Evolutionary conservation across 2,888 invertebrate species (phyloP).

Genomic region (Mayetiola destructor): DNA sequence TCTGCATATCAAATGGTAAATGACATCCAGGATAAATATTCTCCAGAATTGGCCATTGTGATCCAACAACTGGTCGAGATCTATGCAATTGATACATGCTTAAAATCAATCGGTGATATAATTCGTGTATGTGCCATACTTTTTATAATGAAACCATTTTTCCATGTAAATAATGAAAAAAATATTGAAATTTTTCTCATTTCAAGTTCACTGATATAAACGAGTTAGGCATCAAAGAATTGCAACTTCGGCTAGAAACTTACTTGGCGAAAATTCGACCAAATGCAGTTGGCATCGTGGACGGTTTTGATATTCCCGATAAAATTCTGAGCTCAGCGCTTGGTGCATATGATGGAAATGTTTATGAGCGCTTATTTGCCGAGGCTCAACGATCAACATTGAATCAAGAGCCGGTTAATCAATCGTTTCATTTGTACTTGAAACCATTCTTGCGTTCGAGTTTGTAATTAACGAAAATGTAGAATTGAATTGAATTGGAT

Average conservation of each 20-base stretch:
- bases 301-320: slow-evolving; percentile 76
- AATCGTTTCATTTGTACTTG: slow-evolving; percentile 51
- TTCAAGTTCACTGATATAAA: slow-evolving; percentile 31
- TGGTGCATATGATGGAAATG: slow-evolving; percentile 71
- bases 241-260: slow-evolving; percentile 57
- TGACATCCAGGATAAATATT: slow-evolving; percentile 33
- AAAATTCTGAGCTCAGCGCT: slow-evolving; percentile 59
- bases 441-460: slow-evolving; percentile 53
- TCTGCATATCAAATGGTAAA: slow-evolving; percentile 47
- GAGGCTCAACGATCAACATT: slow-evolving; percentile 70
- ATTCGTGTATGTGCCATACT: slow-evolving; percentile 54
- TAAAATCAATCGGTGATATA: slow-evolving; percentile 54
- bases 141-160: too few relatives aligned
- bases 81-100: slow-evolving; percentile 56
- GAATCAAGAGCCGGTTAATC: slow-evolving; percentile 65
- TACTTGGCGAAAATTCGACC: slow-evolving; percentile 59
- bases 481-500: too few relatives aligned
- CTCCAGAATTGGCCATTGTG: slow-evolving; percentile 43
- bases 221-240: slow-evolving; percentile 29
- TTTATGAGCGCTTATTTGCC: slow-evolving; percentile 64
- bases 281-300: slow-evolving; percentile 80
- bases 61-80: slow-evolving; percentile 53
- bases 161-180: not conserved
- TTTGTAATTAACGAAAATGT: too few relatives aligned
- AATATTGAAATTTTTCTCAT: too few relatives aligned